Conservation (phyloP, 2,113 vertebrate genomes). For the Xenus cinereus region DNA sequence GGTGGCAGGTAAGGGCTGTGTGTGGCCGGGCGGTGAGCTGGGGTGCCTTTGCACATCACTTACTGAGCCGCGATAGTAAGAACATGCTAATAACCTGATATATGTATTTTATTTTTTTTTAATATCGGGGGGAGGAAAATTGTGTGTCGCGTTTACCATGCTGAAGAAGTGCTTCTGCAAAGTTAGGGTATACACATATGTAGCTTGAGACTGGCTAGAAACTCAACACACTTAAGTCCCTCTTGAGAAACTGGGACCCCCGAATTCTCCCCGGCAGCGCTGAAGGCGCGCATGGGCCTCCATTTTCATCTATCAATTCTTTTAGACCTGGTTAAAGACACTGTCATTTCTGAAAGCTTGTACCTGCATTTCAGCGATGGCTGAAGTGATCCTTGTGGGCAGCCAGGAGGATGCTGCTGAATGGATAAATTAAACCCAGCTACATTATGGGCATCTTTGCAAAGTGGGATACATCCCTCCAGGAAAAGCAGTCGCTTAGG, state of each 20-base stretch:
- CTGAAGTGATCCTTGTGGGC: neutral
- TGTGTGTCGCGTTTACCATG: neutral
- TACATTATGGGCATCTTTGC: neutral
- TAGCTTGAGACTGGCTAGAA: neutral
- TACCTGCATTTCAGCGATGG: neutral
- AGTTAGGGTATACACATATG: neutral
- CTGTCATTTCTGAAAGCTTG: neutral
- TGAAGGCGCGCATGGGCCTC: rapidly evolving
- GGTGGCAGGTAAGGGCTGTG: conserved; percentile 88
- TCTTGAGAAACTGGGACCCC: neutral
- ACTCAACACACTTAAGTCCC: rapidly evolving
- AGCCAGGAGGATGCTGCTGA: neutral
- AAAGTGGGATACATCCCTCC: neutral
- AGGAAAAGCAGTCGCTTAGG: neutral
- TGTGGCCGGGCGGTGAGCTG: rapidly evolving
- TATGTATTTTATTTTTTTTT: neutral
- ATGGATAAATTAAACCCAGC: neutral
- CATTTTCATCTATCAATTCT: rapidly evolving
- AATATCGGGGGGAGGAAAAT: neutral
- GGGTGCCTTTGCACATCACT: neutral
- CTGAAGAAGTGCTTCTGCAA: neutral
- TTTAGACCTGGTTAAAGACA: neutral
- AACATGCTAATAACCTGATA: neutral
- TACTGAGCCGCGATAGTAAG: neutral
- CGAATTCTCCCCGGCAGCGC: neutral